Percentiles rank a stretch among this genome's conserved stretches.
phyloP scores from a whole-genome alignment of 2,113 vertebrate genomes.

The Argyrosomus japonicus region DNA sequence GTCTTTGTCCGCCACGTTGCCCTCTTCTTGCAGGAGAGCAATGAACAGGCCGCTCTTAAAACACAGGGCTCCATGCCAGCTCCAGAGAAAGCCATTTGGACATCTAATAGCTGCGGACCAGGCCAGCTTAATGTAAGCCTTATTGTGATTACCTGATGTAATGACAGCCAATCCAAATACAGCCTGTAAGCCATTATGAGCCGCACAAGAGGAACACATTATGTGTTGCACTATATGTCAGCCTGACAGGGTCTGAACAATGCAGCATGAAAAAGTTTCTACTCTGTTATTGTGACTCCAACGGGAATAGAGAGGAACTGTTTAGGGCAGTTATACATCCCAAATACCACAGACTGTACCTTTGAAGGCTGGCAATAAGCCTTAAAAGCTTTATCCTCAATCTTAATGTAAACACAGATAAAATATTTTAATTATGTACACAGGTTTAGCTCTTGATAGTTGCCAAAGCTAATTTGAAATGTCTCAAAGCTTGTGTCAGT shows the following conservation, averaged over 20 bases:
- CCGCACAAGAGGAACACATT: constrained; percentile 71
- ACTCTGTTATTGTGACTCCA: constrained; percentile 54
- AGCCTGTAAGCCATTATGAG: constrained; percentile 80
- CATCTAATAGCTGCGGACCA: constrained; percentile 72
- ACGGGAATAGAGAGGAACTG: constrained; percentile 51
- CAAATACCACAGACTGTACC: constrained; percentile 26
- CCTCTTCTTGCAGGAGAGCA: constrained; percentile 41
- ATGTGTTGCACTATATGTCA: constrained; percentile 56
- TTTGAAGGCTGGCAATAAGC: constrained; percentile 52
- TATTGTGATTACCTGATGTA: constrained; percentile 81
- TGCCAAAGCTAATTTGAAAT: not conserved
- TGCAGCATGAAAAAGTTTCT: constrained; percentile 59
- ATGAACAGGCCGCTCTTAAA: constrained; percentile 58
- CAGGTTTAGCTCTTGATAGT: constrained; percentile 2
- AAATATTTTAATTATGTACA: constrained; percentile 25
- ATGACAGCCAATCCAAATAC: constrained; percentile 83
- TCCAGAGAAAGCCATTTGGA: constrained; percentile 69
- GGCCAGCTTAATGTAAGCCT: constrained; percentile 75
- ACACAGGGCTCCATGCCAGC: constrained; percentile 58
- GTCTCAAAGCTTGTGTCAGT: constrained; percentile 12
- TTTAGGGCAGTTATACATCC: constrained; percentile 49
- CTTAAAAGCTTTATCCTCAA: constrained; percentile 31
- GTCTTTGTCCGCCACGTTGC: constrained; percentile 65
- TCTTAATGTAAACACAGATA: constrained; percentile 45
- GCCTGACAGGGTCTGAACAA: constrained; percentile 60